A percentile compares a stretch with the other conserved stretches of the same genome.
These are phyloP conservation scores for Collichthys lucidus DNA, from an alignment of 2,113 vertebrate genomes.

Conservation along the genomic window DNA sequence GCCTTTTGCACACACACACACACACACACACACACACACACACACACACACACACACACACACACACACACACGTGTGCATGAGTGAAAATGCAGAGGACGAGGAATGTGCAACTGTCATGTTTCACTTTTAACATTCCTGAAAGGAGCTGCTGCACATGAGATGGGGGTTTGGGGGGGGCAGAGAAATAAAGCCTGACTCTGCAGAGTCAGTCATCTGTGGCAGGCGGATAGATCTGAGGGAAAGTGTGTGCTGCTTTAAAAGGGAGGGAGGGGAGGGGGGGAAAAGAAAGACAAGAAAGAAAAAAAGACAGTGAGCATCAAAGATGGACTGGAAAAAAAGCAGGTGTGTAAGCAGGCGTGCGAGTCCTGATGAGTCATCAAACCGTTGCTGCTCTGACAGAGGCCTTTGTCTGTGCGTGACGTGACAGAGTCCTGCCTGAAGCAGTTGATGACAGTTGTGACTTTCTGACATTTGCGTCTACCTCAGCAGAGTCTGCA, in stretches of 20 bases:
- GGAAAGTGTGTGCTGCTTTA: conserved; percentile 6
- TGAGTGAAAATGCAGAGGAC: conserved; percentile 27
- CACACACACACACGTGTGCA: conserved; percentile 26
- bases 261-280: background rate
- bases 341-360: conserved; percentile 28
- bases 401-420: background rate
- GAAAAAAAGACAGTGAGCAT: background rate
- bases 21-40: background rate
- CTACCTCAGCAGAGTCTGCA: background rate
- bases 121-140: conserved; percentile 63
- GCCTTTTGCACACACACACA: background rate
- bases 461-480: background rate
- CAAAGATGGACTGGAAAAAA: conserved; percentile 14
- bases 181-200: conserved; percentile 34
- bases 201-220: conserved; percentile 40
- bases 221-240: conserved; percentile 32
- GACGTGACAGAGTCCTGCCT: background rate
- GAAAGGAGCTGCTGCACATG: conserved; percentile 38
- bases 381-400: background rate
- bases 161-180: conserved; percentile 1
- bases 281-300: conserved; percentile 3
- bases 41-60: conserved; percentile 15
- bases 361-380: background rate
- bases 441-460: background rate
- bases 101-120: conserved; percentile 65